Evolutionary conservation across 1,140 invertebrate species (phyloP).

Genomic region (Oscheius sp.): DNA sequence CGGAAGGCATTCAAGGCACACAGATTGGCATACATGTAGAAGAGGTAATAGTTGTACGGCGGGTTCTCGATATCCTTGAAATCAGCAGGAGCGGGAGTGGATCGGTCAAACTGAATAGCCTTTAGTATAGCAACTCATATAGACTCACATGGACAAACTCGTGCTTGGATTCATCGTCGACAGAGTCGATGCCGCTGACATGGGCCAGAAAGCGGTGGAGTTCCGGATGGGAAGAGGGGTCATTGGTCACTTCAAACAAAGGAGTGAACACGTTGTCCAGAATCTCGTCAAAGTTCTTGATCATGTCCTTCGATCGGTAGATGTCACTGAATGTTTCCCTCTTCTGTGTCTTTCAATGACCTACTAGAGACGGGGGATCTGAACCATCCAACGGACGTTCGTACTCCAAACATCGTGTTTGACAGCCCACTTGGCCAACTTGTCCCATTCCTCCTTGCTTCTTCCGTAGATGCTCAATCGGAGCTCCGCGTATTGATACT

Average conservation of each 20-base stretch:
- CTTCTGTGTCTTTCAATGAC: constrained; percentile 15
- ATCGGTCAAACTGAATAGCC: constrained; percentile 83
- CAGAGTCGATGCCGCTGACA: constrained; percentile 89
- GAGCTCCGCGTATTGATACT: constrained; percentile 95
- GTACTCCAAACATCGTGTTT: constrained; percentile 66
- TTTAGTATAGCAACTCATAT: not conserved
- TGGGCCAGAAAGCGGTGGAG: constrained; percentile 85
- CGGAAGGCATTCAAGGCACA: constrained; percentile 89
- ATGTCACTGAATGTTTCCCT: constrained; percentile 78
- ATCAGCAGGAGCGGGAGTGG: constrained; percentile 75
- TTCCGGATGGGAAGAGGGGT: constrained; percentile 86
- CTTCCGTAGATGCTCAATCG: constrained; percentile 96
- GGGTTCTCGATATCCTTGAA: constrained; percentile 93
- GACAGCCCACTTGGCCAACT: constrained; percentile 90
- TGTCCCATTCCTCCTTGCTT: constrained; percentile 88
- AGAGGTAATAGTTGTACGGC: constrained; percentile 95
- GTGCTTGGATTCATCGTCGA: constrained; percentile 98
- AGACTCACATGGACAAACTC: constrained; percentile 70
- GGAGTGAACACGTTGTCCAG: constrained; percentile 92
- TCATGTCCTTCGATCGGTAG: constrained; percentile 90
- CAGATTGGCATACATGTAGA: constrained; percentile 97
- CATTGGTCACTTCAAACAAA: constrained; percentile 86
- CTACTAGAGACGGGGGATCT: constrained; percentile 60
- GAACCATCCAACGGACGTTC: constrained; percentile 58
- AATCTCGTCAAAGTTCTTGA: constrained; percentile 91